A percentile compares a stretch with the other conserved stretches of the same genome.
Conservation (phyloP, 2,797 vertebrate species). For the Hippopotamyrus pictus region DNA sequence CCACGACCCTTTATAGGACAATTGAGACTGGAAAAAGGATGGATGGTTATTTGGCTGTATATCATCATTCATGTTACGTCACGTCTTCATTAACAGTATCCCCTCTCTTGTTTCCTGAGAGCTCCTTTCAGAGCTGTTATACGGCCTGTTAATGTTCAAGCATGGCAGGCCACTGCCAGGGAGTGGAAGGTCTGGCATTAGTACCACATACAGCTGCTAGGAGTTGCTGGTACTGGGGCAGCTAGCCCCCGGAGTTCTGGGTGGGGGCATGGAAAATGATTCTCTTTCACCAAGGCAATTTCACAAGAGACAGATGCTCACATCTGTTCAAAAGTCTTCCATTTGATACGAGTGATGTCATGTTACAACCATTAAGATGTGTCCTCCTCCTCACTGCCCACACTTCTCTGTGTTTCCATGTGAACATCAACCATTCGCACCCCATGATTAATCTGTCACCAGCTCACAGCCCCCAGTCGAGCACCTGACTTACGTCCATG, state of each 20-base stretch:
- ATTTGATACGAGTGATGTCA: constrained; percentile 7
- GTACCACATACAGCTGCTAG: not conserved
- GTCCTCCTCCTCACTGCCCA: not conserved
- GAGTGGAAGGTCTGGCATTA: not conserved
- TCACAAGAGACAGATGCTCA: constrained; percentile 2
- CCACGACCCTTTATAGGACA: not conserved
- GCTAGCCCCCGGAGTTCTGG: not conserved
- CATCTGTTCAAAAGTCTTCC: constrained; percentile 5
- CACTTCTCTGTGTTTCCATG: not conserved
- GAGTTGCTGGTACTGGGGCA: not conserved
- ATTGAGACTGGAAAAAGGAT: not conserved
- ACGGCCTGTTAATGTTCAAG: not conserved
- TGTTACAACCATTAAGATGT: not conserved
- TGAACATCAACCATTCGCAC: not conserved
- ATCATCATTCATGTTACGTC: not conserved
- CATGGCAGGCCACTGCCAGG: not conserved
- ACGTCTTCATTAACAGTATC: not conserved
- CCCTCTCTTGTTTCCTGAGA: not conserved
- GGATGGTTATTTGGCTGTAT: not conserved
- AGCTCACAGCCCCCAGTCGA: not conserved
- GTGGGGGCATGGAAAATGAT: not conserved
- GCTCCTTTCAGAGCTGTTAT: not conserved
- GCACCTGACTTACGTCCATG: not conserved
- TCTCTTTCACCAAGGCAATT: not conserved
- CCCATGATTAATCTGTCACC: not conserved